Evolutionary conservation across 2,797 vertebrate genomes (phyloP).

Genomic region (Acrossocheilus wenchowensis): DNA sequence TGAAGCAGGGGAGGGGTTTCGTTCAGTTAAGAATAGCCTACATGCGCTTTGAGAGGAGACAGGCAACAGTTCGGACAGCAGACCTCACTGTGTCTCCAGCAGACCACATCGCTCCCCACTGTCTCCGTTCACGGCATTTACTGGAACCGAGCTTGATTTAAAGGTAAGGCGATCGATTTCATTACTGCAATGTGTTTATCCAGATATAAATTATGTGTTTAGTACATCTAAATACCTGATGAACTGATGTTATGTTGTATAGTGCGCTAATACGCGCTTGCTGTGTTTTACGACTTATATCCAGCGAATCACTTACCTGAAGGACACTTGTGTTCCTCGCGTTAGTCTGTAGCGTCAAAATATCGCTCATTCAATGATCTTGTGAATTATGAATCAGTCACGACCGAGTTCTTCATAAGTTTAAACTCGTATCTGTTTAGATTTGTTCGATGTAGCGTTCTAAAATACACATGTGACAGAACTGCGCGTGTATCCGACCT

Average conservation of each 20-base stretch:
- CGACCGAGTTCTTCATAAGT: neutral
- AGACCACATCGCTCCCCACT: conserved; percentile 30
- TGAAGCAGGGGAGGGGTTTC: conserved; percentile 71
- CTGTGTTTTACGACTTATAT: conserved; percentile 6
- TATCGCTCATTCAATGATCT: neutral
- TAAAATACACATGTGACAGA: neutral
- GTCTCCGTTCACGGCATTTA: conserved; percentile 44
- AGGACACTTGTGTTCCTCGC: neutral
- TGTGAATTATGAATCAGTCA: neutral
- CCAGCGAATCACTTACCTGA: neutral
- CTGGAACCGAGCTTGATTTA: conserved; percentile 51
- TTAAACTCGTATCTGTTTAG: neutral
- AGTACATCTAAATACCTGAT: neutral
- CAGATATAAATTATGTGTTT: neutral
- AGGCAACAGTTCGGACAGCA: conserved; percentile 67
- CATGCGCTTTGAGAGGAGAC: conserved; percentile 64
- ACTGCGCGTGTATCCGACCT: neutral
- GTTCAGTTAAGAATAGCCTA: conserved; percentile 55
- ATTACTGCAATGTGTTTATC: neutral
- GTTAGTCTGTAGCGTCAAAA: neutral
- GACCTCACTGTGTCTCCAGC: conserved; percentile 53
- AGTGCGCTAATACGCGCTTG: neutral
- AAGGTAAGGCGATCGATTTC: conserved; percentile 65
- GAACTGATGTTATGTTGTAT: neutral
- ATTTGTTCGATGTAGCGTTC: neutral